A percentile compares a stretch with the other conserved stretches of the same genome.
Conservation (phyloP, 2,888 invertebrate genomes). For the Pelosia muscerda region DNA sequence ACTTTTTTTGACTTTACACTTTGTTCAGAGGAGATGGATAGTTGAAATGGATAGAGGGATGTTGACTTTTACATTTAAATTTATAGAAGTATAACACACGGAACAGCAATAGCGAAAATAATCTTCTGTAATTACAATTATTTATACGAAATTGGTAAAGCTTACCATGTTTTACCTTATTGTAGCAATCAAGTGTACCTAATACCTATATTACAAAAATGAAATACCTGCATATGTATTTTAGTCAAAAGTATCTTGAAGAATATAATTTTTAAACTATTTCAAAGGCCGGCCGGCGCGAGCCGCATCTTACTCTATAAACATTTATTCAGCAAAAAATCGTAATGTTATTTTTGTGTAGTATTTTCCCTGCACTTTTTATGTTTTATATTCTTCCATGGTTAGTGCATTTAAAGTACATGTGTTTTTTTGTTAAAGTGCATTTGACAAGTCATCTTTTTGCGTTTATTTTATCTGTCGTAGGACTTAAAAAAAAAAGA, state of each 20-base stretch:
- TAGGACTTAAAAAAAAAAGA: neutral
- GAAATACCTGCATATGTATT: neutral
- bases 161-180: slow-evolving; percentile 17
- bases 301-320: slow-evolving; percentile 33
- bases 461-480: neutral
- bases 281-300: slow-evolving; percentile 27
- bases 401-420: slow-evolving; percentile 38
- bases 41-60: too few relatives aligned
- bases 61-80: too few relatives aligned
- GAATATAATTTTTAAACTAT: slow-evolving; percentile 47
- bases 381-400: slow-evolving; percentile 29
- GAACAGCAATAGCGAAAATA: neutral
- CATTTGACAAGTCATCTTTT: slow-evolving; percentile 23
- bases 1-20: too few relatives aligned
- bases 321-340: slow-evolving; percentile 36
- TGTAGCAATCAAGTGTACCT: neutral
- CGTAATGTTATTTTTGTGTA: slow-evolving; percentile 22
- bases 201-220: neutral
- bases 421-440: slow-evolving; percentile 21
- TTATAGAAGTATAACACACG: too few relatives aligned
- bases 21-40: too few relatives aligned
- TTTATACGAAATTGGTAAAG: neutral
- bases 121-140: neutral
- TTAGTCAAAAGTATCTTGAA: slow-evolving; percentile 33
- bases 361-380: slow-evolving; percentile 20